phyloP scores from a whole-genome alignment of 2,113 vertebrate genomes.

The Pogona vitticeps region DNA sequence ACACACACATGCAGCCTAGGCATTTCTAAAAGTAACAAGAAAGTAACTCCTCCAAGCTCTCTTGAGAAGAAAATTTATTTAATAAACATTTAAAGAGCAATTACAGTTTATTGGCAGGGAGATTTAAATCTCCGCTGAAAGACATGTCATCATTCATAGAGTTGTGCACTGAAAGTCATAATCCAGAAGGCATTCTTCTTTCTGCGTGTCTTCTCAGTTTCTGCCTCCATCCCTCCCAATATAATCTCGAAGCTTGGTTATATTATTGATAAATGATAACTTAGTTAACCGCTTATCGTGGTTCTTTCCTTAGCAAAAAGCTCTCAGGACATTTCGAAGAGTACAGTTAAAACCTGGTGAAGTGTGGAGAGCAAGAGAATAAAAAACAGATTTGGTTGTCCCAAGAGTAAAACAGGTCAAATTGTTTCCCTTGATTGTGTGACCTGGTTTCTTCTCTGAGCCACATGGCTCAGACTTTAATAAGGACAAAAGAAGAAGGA shows the following conservation, averaged over 20 bases:
- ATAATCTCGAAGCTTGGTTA: neutral
- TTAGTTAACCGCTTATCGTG: conserved; percentile 54
- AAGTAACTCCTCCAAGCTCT: too few species aligned
- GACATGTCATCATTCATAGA: conserved; percentile 26
- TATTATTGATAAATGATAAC: conserved; percentile 1
- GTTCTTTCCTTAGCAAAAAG: conserved; percentile 19
- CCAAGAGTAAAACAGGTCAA: conserved; percentile 50
- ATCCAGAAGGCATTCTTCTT: conserved; percentile 23
- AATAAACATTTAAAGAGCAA: conserved; percentile 28
- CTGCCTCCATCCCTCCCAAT: neutral
- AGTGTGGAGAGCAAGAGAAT: conserved; percentile 46
- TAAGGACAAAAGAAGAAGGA: conserved; percentile 47
- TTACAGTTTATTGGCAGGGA: neutral
- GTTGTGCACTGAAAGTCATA: neutral
- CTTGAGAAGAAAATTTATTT: conserved; percentile 24
- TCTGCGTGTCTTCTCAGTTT: conserved; percentile 20
- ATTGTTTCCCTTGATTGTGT: conserved; percentile 67
- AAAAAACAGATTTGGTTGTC: conserved; percentile 44
- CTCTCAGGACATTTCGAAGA: conserved; percentile 49
- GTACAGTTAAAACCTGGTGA: conserved; percentile 52
- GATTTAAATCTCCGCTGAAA: neutral
- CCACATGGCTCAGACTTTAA: conserved; percentile 54
- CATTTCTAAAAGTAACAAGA: too few species aligned
- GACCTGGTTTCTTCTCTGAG: conserved; percentile 72
- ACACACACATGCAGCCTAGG: too few species aligned